Percentiles rank a stretch among this genome's conserved stretches.
phyloP scores from a whole-genome alignment of 2,797 vertebrate species.

The Mareca strepera region DNA sequence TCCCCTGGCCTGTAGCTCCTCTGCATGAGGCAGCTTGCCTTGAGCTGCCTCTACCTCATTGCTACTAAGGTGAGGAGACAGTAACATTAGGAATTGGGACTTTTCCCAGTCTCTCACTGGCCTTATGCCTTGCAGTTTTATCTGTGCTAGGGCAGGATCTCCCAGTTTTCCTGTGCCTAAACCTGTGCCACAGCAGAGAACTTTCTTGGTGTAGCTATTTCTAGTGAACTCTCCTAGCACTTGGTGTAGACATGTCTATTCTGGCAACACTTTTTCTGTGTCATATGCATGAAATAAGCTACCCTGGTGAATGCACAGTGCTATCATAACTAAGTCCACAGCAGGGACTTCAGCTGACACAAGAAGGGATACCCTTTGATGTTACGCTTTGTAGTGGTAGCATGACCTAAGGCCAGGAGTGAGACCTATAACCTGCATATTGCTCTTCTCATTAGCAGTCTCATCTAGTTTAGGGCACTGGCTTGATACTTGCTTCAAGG shows the following conservation, averaged over 20 bases:
- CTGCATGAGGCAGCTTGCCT: slow-evolving; percentile 56
- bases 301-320: background rate
- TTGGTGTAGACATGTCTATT: background rate
- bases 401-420: background rate
- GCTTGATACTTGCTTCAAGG: background rate
- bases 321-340: slow-evolving; percentile 15
- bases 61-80: slow-evolving; percentile 46
- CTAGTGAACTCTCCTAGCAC: background rate
- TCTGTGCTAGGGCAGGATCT: background rate
- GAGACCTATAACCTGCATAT: background rate
- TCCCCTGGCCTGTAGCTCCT: slow-evolving; percentile 55
- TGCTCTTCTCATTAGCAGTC: background rate
- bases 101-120: slow-evolving; percentile 41
- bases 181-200: background rate
- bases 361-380: background rate
- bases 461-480: slow-evolving; percentile 1
- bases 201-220: background rate
- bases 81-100: slow-evolving; percentile 27
- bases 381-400: background rate
- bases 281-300: slow-evolving; percentile 27
- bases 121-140: background rate
- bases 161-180: background rate
- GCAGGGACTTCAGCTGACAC: slow-evolving; percentile 29
- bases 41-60: slow-evolving; percentile 58
- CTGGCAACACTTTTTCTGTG: slow-evolving; percentile 25